phyloP scores from a whole-genome alignment of 2,888 invertebrate genomes.

The Geophilus truncorum region DNA sequence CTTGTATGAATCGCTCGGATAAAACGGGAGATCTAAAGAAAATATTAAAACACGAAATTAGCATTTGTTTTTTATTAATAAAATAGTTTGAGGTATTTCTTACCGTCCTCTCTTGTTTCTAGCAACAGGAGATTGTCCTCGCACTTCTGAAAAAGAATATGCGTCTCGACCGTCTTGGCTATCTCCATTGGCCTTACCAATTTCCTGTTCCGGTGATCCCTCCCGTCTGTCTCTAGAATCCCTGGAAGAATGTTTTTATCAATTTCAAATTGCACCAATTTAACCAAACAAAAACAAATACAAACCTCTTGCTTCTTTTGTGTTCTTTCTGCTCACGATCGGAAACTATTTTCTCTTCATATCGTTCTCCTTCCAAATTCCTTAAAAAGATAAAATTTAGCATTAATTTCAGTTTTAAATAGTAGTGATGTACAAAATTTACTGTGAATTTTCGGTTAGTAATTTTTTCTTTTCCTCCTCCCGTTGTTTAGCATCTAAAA shows the following conservation, averaged over 20 bases:
- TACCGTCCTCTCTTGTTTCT: neutral
- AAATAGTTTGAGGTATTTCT: neutral
- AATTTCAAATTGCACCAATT: neutral
- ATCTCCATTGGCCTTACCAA: neutral
- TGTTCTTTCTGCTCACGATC: neutral
- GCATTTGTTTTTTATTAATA: too few species aligned
- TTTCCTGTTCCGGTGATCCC: neutral
- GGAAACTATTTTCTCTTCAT: neutral
- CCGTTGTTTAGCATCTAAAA: slow-evolving; percentile 33
- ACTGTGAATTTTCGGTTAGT: neutral
- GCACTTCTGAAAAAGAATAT: neutral
- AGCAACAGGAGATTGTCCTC: neutral
- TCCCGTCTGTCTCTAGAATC: neutral
- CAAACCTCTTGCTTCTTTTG: neutral
- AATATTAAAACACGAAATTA: neutral
- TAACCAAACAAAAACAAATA: neutral
- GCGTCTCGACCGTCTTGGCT: neutral
- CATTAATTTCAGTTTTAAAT: neutral
- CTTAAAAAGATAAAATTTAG: neutral
- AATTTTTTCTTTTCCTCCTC: slow-evolving; percentile 31
- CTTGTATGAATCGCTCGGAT: neutral
- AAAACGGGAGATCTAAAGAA: neutral
- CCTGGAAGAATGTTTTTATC: neutral
- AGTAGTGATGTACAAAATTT: neutral
- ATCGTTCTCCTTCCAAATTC: neutral